Evolutionary conservation across 2,888 invertebrate genomes (phyloP).

Genomic region (Electrophaes corylata): DNA sequence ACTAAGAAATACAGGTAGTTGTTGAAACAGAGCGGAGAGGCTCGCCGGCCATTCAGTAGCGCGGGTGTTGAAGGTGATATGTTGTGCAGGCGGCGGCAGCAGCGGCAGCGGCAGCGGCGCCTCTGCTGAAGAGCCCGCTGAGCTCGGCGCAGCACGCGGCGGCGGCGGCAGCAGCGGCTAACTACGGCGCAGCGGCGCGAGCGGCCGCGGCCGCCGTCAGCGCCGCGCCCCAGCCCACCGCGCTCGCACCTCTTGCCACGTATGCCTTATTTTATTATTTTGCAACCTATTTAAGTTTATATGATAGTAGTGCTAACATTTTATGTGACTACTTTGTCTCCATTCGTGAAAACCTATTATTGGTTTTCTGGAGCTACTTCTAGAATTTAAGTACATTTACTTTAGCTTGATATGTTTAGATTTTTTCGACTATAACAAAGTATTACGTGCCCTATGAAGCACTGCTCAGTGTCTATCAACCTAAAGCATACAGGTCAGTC

Average conservation of each 20-base stretch:
- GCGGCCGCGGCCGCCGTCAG: constrained; percentile 90
- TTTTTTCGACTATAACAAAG: no score
- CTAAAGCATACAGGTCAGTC: no score
- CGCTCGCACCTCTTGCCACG: constrained; percentile 71
- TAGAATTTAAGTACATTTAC: no score
- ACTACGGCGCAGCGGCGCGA: constrained; percentile 93
- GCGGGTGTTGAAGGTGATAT: background rate
- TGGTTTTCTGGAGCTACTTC: no score
- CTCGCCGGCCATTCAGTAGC: background rate
- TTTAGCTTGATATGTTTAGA: no score
- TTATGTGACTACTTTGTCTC: no score
- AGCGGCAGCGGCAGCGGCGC: constrained; percentile 90
- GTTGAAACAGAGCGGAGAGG: constrained; percentile 1
- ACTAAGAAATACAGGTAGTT: background rate
- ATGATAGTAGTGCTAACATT: no score
- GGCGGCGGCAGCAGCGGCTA: constrained; percentile 94
- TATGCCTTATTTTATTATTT: no score
- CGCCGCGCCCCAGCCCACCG: constrained; percentile 86
- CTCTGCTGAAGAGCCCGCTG: constrained; percentile 92
- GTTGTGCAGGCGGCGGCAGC: constrained; percentile 83
- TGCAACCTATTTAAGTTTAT: no score
- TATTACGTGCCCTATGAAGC: no score
- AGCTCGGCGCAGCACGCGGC: constrained; percentile 94
- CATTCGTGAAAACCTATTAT: no score
- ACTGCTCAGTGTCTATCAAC: no score